Conservation (phyloP, 1,140 invertebrate genomes). For the Diuraphis noxia region DNA sequence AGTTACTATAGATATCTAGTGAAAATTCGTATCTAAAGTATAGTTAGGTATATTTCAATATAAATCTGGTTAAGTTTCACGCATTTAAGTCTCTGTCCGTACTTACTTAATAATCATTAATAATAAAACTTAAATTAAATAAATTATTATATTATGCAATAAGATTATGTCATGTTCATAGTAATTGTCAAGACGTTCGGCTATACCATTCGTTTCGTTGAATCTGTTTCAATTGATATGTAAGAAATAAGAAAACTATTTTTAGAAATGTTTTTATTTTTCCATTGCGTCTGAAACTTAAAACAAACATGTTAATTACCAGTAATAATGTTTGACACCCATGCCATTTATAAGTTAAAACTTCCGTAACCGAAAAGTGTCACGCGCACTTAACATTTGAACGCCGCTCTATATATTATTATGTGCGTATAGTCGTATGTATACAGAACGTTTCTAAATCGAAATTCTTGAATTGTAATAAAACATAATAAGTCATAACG, state of each 20-base stretch:
- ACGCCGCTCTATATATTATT: not conserved
- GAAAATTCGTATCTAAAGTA: not conserved
- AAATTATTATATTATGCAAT: not conserved
- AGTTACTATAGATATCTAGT: not conserved
- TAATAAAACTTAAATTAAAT: not conserved
- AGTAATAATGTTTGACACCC: not conserved
- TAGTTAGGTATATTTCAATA: not conserved
- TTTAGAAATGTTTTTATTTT: not conserved
- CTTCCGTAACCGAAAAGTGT: not conserved
- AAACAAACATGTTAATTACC: not conserved
- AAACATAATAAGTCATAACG: not conserved
- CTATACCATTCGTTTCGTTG: not conserved
- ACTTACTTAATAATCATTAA: too few species aligned
- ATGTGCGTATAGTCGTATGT: not conserved
- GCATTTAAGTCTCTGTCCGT: not conserved
- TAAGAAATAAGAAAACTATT: not conserved
- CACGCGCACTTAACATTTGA: not conserved
- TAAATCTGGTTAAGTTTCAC: not conserved
- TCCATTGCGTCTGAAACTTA: not conserved
- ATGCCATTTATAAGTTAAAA: not conserved
- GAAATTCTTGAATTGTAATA: not conserved
- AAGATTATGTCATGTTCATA: not conserved
- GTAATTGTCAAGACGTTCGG: not conserved
- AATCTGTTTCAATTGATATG: not conserved
- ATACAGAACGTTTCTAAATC: not conserved